Conservation (phyloP, 2,797 vertebrate species). For the Halcyon badia region DNA sequence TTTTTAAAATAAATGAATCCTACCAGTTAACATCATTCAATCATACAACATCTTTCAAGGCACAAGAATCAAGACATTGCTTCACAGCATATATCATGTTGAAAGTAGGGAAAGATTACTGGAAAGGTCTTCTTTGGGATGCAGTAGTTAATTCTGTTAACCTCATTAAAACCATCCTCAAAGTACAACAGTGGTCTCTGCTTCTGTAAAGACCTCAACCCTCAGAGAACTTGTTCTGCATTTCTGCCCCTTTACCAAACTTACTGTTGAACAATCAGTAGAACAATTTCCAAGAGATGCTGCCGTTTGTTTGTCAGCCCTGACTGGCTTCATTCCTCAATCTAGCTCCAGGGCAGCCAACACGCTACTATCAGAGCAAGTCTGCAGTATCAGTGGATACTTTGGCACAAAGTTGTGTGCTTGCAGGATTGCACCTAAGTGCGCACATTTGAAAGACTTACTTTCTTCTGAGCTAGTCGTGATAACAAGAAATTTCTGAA, state of each 20-base stretch:
- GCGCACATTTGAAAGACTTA: neutral
- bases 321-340: neutral
- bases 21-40: neutral
- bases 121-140: neutral
- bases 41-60: neutral
- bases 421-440: neutral
- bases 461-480: neutral
- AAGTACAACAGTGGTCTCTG: neutral
- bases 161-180: neutral
- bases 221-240: neutral
- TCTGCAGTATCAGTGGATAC: neutral
- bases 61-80: neutral
- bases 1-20: neutral
- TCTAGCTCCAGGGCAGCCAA: neutral
- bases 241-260: neutral
- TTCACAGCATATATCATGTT: neutral
- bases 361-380: neutral
- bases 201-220: rapidly evolving
- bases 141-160: neutral
- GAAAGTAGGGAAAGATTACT: neutral
- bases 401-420: neutral
- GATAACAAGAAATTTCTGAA: neutral
- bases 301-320: neutral
- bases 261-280: neutral
- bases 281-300: neutral